These are phyloP conservation scores for Pyrochroa serraticornis DNA, from an alignment of 2,888 invertebrate genomes.

Conservation along the genomic window DNA sequence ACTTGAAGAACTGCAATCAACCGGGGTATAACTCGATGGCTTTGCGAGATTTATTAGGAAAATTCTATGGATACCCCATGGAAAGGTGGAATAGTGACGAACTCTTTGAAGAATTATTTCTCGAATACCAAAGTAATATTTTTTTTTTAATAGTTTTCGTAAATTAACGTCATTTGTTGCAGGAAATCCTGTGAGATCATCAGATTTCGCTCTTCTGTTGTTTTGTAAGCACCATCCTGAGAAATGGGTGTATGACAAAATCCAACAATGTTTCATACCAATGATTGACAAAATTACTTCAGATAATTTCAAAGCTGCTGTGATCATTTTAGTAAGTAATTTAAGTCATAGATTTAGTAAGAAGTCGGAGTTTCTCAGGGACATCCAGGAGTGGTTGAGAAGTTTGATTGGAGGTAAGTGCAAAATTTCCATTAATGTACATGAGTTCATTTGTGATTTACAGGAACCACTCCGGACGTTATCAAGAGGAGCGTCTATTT, in stretches of 20 bases:
- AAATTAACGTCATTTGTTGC: conserved; percentile 24
- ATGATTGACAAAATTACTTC: conserved; percentile 39
- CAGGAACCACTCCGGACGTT: conserved; percentile 19
- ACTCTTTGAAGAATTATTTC: conserved; percentile 50
- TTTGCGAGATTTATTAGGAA: conserved; percentile 50
- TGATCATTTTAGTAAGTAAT: conserved; percentile 44
- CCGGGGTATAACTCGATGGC: conserved; percentile 48
- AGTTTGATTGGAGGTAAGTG: conserved; percentile 39
- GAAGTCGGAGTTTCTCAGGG: conserved; percentile 26
- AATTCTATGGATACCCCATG: conserved; percentile 55
- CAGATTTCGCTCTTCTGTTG: conserved; percentile 49
- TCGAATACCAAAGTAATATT: conserved; percentile 51
- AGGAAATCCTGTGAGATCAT: conserved; percentile 43
- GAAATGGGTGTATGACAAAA: conserved; percentile 54
- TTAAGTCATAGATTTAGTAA: conserved; percentile 37
- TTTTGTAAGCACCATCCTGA: conserved; percentile 55
- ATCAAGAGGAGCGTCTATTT: conserved; percentile 19
- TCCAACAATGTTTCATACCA: conserved; percentile 48
- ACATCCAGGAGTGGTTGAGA: conserved; percentile 38
- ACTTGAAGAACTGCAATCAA: conserved; percentile 41
- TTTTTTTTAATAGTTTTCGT: background rate
- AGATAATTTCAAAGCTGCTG: conserved; percentile 45
- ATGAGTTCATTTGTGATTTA: background rate
- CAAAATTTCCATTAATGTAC: background rate
- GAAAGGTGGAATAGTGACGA: conserved; percentile 43